Base-by-base conservation (phyloP, 2,888 invertebrate genomes). In the Pachycephus smyrnensis region DNA sequence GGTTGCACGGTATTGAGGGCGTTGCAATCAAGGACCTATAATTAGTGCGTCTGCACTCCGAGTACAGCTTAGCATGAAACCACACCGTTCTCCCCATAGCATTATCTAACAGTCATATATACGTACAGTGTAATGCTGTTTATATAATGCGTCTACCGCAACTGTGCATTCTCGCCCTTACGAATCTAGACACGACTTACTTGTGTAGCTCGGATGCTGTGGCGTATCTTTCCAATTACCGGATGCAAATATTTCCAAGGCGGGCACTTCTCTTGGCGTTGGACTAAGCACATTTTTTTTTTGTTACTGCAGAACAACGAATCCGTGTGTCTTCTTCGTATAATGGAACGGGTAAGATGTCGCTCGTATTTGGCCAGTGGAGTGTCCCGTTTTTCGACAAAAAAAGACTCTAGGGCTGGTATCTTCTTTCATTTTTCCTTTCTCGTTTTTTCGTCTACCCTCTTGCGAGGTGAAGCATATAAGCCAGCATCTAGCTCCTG, bases 201-300 rank as follows among this genome's bases (percentile, higher is more conserved):
- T 15, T 71, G 32, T 31, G 9, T 9, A 31, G 31, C 12, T 12
- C 32, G 71, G 32, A 71, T 71, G 71, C 15, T 12, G 71, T 77
- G 77, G 79, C 79, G 76, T 83, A 81, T 81, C 82, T 80, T 78
- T 80, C 81, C 83, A 83, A 83, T 83, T 83, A 83, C 81, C 77
- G 80, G 80, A 83, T 83, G 82, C 80, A 82, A 83, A 82, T 82
- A 81, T 79, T 77, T 75, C 74, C 73, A 74, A 73, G 30, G 71
- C 71, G 3, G 31, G 23, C 55, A 23, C 55, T 9, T 55, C 23
- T 55, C 55, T 55, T 55, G 55, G 55, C 55, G 23, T 23, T 23
- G 55, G 6, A 23, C 55, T 55, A 55, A 23, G 55, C 23, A 23
- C 55, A 23, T 23, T 2, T 23, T 9, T 55, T 23, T 55, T 55